Percentiles rank a stretch among this genome's conserved stretches.
These are phyloP conservation scores for Synergus gifuensis DNA, from an alignment of 2,888 invertebrate species.

Conservation along the genomic window DNA sequence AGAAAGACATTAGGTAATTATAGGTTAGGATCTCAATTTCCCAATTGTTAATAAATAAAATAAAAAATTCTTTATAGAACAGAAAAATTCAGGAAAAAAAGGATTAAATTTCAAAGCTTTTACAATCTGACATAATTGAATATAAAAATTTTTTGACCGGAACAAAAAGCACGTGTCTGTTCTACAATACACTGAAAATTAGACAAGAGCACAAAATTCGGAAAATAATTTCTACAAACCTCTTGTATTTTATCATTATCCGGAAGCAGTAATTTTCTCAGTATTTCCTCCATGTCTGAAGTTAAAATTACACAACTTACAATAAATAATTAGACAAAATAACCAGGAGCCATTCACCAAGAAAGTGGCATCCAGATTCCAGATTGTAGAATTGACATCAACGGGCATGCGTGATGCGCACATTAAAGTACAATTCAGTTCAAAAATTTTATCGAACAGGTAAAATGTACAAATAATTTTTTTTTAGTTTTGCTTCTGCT, in stretches of 20 bases:
- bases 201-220: background rate
- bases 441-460: background rate
- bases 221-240: slow-evolving; percentile 75
- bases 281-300: slow-evolving; percentile 81
- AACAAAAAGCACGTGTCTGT: slow-evolving; percentile 43
- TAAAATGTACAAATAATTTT: background rate
- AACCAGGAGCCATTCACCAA: background rate
- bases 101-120: background rate
- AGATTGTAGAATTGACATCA: background rate
- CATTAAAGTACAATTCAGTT: background rate
- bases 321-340: slow-evolving; percentile 29
- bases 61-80: background rate
- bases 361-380: background rate
- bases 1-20: background rate
- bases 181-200: background rate
- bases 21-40: slow-evolving; percentile 2
- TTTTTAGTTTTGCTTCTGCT: background rate
- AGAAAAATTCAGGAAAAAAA: background rate
- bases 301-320: slow-evolving; percentile 2
- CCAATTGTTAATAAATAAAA: background rate
- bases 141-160: background rate
- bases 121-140: background rate
- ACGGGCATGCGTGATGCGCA: background rate
- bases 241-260: slow-evolving; percentile 82
- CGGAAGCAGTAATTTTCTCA: slow-evolving; percentile 81